phyloP scores from a whole-genome alignment of 2,888 invertebrate species.

The Tiliacea citrago region DNA sequence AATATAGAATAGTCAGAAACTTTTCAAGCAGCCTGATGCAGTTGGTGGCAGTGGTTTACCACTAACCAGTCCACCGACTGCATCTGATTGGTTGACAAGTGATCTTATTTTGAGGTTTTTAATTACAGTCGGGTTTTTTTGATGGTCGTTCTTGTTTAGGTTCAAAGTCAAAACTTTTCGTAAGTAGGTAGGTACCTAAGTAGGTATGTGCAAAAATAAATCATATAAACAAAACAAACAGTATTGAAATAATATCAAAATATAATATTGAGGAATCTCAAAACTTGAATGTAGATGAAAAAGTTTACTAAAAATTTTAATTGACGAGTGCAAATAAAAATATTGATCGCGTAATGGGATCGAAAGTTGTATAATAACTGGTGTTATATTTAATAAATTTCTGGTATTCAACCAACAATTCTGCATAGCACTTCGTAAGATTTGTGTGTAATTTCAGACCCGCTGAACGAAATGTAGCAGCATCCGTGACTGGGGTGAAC shows the following conservation, averaged over 20 bases:
- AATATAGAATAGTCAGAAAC: too few species aligned
- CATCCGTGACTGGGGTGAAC: conserved; percentile 85
- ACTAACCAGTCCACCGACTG: too few species aligned
- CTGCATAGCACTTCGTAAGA: conserved; percentile 84
- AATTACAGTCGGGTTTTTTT: not conserved
- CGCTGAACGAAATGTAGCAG: conserved; percentile 83
- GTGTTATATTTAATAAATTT: not conserved
- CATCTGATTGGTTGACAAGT: too few species aligned
- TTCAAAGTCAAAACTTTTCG: not conserved
- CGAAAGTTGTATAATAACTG: not conserved
- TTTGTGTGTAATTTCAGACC: conserved; percentile 79
- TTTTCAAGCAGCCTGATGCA: too few species aligned
- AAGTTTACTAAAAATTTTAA: not conserved
- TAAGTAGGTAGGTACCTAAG: not conserved
- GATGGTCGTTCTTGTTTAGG: not conserved
- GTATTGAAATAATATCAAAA: conserved; percentile 12
- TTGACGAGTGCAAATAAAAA: not conserved
- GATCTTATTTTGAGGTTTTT: too few species aligned
- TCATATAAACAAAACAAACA: not conserved
- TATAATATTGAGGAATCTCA: not conserved
- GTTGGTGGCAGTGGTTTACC: too few species aligned
- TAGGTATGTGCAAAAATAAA: not conserved
- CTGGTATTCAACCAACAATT: conserved; percentile 60
- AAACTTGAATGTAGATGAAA: not conserved
- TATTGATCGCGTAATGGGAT: not conserved